Evolutionary conservation across 92 coral and sea anemone species (phyloP).

Genomic region (Pocillopora grandis): DNA sequence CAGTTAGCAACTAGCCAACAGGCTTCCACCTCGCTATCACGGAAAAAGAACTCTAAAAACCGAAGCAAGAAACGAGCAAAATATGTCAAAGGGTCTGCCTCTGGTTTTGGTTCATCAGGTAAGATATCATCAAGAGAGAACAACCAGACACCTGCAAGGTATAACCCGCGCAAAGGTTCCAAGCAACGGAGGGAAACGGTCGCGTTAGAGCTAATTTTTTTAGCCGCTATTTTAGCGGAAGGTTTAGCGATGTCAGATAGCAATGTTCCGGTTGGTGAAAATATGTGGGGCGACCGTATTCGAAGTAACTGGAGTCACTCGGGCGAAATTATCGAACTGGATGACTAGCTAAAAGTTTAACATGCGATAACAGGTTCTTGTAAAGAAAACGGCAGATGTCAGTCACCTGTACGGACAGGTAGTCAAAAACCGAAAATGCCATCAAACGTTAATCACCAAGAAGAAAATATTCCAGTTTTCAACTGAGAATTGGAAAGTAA

Average conservation of each 20-base stretch:
- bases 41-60: slow-evolving; percentile 35
- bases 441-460: too few relatives aligned
- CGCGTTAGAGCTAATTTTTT: slow-evolving; percentile 36
- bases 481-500: too few relatives aligned
- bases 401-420: too few relatives aligned
- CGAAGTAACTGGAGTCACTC: background rate
- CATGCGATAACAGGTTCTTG: background rate
- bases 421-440: too few relatives aligned
- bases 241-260: slow-evolving; percentile 26
- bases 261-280: background rate
- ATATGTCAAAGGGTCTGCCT: background rate
- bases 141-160: slow-evolving; percentile 13
- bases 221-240: slow-evolving; percentile 27
- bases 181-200: slow-evolving; percentile 17
- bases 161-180: background rate
- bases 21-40: background rate
- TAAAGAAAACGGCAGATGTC: too few relatives aligned
- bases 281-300: background rate
- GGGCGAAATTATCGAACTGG: slow-evolving; percentile 39
- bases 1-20: slow-evolving; percentile 12
- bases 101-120: background rate
- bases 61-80: background rate
- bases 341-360: slow-evolving; percentile 12
- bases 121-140: background rate
- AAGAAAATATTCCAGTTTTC: too few relatives aligned